These are phyloP conservation scores for Conomelus anceps DNA, from an alignment of 2,888 invertebrate genomes.

Conservation along the genomic window DNA sequence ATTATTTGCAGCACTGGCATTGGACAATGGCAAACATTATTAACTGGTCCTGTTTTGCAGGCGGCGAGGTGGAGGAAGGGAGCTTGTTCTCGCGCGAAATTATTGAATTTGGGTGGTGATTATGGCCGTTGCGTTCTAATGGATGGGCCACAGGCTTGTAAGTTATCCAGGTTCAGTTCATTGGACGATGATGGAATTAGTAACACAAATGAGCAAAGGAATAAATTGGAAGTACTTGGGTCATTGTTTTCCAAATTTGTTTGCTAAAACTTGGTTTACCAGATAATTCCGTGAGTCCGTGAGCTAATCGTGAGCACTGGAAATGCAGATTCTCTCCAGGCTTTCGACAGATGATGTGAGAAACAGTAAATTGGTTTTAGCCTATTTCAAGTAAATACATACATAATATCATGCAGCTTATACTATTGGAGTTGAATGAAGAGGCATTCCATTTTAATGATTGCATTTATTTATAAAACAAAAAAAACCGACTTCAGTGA, in stretches of 20 bases:
- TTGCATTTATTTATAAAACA: too few species aligned
- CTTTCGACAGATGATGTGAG: too few species aligned
- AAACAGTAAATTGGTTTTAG: too few species aligned
- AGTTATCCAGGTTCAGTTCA: neutral
- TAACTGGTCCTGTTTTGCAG: neutral
- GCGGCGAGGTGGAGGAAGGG: neutral
- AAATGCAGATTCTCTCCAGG: too few species aligned
- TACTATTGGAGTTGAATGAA: too few species aligned
- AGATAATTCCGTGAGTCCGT: too few species aligned
- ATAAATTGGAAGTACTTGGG: neutral
- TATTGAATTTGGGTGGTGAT: neutral
- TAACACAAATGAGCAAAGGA: neutral
- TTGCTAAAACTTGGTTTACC: neutral
- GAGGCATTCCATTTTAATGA: too few species aligned
- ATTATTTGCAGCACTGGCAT: neutral
- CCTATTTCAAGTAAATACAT: too few species aligned
- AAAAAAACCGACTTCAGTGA: too few species aligned
- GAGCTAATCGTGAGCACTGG: too few species aligned
- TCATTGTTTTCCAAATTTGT: neutral
- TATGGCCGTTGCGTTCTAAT: neutral
- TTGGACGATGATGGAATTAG: neutral
- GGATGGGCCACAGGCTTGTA: neutral
- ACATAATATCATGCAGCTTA: too few species aligned
- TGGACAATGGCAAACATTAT: neutral
- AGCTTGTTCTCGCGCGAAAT: neutral